Conservation (phyloP, 1,140 invertebrate genomes). For the Ridgeia piscesae region DNA sequence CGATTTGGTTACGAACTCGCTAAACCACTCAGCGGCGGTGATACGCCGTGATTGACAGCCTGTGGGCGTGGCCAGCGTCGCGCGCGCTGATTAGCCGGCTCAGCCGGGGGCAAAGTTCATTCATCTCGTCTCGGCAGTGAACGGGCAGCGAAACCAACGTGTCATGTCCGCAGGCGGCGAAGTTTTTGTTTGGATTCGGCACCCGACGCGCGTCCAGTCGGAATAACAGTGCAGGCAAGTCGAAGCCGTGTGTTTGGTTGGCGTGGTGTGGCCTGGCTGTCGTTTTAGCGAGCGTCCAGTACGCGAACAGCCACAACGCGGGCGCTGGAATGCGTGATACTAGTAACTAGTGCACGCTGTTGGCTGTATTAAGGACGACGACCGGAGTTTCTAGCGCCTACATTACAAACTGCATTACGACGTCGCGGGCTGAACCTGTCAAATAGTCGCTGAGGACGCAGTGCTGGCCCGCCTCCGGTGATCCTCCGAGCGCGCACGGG, state of each 20-base stretch:
- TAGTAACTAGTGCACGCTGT: neutral
- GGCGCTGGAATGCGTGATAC: neutral
- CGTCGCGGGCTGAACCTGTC: neutral
- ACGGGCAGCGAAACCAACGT: neutral
- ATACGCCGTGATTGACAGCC: neutral
- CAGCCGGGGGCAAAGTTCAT: neutral
- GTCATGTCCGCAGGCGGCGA: neutral
- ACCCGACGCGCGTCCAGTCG: neutral
- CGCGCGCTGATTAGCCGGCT: neutral
- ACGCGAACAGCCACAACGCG: neutral
- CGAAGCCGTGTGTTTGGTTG: neutral
- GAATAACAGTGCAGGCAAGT: slow-evolving; percentile 4
- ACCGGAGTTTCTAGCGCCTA: neutral
- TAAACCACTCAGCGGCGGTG: slow-evolving; percentile 3
- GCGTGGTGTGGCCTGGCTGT: neutral
- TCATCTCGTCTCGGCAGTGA: neutral
- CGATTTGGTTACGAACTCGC: neutral
- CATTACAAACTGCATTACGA: neutral
- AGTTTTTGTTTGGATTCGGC: slow-evolving; percentile 1
- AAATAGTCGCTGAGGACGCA: neutral
- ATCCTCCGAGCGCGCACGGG: neutral
- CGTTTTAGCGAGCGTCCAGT: neutral
- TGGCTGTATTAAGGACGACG: neutral
- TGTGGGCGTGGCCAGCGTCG: neutral
- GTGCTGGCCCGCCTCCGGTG: neutral